These are phyloP conservation scores for Coleophora deauratella DNA, from an alignment of 2,888 invertebrate species.

Conservation along the genomic window DNA sequence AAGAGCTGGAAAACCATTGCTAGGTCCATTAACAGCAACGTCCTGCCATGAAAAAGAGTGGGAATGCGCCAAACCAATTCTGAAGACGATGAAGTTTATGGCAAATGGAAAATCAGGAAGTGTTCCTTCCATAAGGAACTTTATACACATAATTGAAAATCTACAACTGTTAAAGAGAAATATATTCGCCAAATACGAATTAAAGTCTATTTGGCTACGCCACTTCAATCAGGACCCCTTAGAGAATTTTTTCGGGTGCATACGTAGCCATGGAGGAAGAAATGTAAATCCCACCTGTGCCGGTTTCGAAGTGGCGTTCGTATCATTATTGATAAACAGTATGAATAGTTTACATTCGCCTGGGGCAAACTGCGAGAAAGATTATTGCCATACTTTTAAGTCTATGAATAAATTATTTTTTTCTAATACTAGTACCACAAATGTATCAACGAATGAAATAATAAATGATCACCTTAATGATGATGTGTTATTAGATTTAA, in stretches of 20 bases:
- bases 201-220: constrained; percentile 19
- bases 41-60: not conserved
- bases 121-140: not conserved
- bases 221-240: constrained; percentile 23
- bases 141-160: not conserved
- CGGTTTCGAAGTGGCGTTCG: constrained; percentile 11
- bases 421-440: no score
- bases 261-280: constrained; percentile 17
- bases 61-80: not conserved
- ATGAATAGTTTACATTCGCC: constrained; percentile 18
- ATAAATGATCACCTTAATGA: no score
- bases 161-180: not conserved
- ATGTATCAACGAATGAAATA: no score
- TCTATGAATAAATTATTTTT: not conserved
- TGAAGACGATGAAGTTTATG: not conserved
- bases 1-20: not conserved
- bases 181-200: constrained; percentile 1
- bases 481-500: no score
- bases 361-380: constrained; percentile 16
- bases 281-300: constrained; percentile 14
- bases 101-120: not conserved
- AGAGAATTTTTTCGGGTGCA: constrained; percentile 21
- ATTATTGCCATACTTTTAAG: constrained; percentile 4
- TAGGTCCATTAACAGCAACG: not conserved
- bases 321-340: constrained; percentile 12